Percentiles rank a stretch among this genome's conserved stretches.
Conservation (phyloP, 2,113 vertebrate genomes). For the Penelope pileata region DNA sequence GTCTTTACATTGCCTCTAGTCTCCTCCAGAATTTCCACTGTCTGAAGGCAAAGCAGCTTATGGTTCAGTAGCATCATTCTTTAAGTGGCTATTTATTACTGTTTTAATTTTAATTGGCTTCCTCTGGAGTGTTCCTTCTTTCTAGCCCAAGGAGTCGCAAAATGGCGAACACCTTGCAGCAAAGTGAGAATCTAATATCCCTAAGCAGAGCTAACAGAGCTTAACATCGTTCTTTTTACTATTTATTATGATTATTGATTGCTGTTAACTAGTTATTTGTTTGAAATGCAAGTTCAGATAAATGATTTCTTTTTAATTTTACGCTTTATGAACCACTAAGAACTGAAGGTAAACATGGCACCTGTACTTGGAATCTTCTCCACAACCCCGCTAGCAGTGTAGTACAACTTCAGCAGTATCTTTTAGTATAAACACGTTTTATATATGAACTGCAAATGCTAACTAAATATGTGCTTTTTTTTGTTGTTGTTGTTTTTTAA, state of each 20-base stretch:
- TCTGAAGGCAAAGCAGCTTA: not conserved
- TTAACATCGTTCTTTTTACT: not conserved
- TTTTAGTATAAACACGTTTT: not conserved
- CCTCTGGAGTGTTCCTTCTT: not conserved
- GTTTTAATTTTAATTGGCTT: not conserved
- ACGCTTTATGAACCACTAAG: not conserved
- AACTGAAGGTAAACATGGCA: not conserved
- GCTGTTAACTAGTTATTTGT: not conserved
- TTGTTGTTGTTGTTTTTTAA: slow-evolving; percentile 1
- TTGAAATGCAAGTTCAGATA: not conserved
- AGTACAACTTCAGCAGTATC: not conserved
- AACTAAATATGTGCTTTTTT: not conserved
- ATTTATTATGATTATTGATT: not conserved
- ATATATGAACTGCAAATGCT: not conserved
- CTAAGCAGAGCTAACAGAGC: not conserved
- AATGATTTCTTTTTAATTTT: not conserved
- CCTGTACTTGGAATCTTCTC: not conserved
- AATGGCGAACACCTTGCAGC: not conserved
- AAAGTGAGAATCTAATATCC: not conserved
- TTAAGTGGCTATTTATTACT: not conserved
- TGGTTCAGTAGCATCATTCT: not conserved
- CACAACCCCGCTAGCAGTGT: not conserved
- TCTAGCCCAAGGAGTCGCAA: not conserved
- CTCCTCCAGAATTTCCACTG: not conserved
- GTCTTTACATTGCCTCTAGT: not conserved